Base-by-base conservation (phyloP, 1,140 invertebrate species). In the Papilio xuthus region DNA sequence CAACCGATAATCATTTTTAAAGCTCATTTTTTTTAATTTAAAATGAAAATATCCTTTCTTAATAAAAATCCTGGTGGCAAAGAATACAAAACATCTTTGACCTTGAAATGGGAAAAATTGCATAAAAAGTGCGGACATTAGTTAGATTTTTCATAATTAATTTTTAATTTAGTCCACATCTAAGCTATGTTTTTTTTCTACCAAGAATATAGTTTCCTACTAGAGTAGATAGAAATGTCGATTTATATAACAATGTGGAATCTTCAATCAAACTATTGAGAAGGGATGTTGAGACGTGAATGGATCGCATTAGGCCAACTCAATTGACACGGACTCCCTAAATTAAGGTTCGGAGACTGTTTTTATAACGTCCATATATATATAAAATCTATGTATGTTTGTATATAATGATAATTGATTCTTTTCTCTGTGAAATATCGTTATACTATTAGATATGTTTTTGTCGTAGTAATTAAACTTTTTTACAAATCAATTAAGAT, bases 231-330 rank as follows among this genome's bases (percentile, higher is more conserved):
- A 37, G 7, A 37, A 7, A 37, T 6, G 44, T 60, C 56, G 56
- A 60, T 60, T 60, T 67, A 4, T 67, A 13, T 32, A 15, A 28
- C 60, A 32, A 67, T 67, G 26, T 67, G 12, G 13, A 28, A 67
- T 67, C 60, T 67, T 67, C 60, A 28, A 67, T 67, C 60, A 32
- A 67, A 67, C 26, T 67, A 67, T 67, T 67, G 60, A 67, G 60
- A 67, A 32, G 60, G 60, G 60, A 28, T 28, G 60, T 67, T 6
- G 26, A 12, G 60, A 32, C 60, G 60, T 67, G 60, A 67, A 67
- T 67, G 60, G 60, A 13, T 67, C 23, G 60, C 60, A 67, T 67
- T 67, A 67, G 60, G 13, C 60, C 23, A 9, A 32, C 60, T 67
- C 60, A 67, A 67, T 67, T 67, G 60, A 67, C 60, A 67, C 60